phyloP scores from a whole-genome alignment of 92 coral and sea anemone species.

The Umimayanthus kanabou region DNA sequence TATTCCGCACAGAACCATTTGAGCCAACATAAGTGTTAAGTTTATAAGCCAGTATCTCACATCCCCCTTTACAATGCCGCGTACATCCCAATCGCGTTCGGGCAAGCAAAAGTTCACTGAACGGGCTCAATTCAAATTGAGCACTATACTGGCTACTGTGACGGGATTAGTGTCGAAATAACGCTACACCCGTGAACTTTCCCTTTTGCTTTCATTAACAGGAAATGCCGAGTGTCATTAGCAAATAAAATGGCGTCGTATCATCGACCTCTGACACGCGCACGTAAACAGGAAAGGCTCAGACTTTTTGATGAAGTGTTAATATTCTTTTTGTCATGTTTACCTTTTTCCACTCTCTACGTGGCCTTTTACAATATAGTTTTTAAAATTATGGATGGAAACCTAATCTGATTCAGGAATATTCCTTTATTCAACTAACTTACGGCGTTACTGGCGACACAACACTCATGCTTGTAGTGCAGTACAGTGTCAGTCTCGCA shows the following conservation, averaged over 20 bases:
- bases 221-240: conserved; percentile 37
- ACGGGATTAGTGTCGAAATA: conserved; percentile 14
- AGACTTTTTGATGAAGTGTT: conserved; percentile 5
- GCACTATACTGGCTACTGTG: background rate
- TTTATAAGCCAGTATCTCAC: background rate
- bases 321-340: background rate
- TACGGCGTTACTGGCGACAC: no score
- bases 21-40: background rate
- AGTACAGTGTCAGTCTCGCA: no score
- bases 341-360: background rate
- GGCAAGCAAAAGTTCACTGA: background rate
- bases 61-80: background rate
- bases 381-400: background rate
- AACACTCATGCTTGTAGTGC: no score
- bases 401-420: background rate
- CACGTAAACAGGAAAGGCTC: conserved; percentile 30
- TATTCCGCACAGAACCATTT: conserved; percentile 35
- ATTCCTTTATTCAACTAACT: background rate
- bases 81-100: background rate
- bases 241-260: background rate
- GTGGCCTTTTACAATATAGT: background rate
- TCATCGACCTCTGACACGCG: conserved; percentile 14
- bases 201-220: conserved; percentile 32
- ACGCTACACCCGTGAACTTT: background rate
- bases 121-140: background rate